Evolutionary conservation across 2,113 vertebrate species (phyloP).

Genomic region (Myiagra hebetior): DNA sequence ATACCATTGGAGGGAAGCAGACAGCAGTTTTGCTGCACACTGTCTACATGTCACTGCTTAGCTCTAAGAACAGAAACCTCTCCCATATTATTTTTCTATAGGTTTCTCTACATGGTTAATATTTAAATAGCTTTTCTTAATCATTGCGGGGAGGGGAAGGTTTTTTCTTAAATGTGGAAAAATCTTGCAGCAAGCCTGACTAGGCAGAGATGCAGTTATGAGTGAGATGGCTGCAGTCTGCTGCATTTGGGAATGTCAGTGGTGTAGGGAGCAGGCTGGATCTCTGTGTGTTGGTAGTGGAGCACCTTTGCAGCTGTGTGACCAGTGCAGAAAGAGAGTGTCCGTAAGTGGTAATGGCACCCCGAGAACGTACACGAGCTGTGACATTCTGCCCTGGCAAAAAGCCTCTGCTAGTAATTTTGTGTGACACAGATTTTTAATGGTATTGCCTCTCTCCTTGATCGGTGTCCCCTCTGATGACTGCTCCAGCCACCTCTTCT

Average conservation of each 20-base stretch:
- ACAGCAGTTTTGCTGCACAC: background rate
- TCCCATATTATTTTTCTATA: slow-evolving; percentile 1
- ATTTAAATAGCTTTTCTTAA: slow-evolving; percentile 47
- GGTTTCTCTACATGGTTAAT: slow-evolving; percentile 40
- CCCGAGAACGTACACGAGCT: background rate
- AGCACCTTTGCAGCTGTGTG: background rate
- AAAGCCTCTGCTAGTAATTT: background rate
- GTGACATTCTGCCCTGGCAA: background rate
- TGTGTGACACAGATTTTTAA: background rate
- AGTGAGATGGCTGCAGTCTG: slow-evolving; percentile 27
- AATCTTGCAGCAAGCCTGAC: slow-evolving; percentile 16
- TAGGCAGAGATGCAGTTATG: background rate
- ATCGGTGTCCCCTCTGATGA: background rate
- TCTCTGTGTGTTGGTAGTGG: background rate
- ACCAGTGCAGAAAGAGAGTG: background rate
- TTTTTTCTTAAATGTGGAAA: slow-evolving; percentile 22
- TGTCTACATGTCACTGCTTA: background rate
- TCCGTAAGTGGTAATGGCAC: background rate
- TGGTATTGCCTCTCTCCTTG: background rate
- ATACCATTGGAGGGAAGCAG: background rate
- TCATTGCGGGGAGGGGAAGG: background rate
- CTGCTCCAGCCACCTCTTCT: background rate
- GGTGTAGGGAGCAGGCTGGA: background rate
- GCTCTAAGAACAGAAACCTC: slow-evolving; percentile 9
- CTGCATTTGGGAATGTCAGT: background rate